Percentiles rank a stretch among this genome's conserved stretches.
Evolutionary conservation across 2,888 invertebrate genomes (phyloP).

Genomic region (Baronia brevicornis): DNA sequence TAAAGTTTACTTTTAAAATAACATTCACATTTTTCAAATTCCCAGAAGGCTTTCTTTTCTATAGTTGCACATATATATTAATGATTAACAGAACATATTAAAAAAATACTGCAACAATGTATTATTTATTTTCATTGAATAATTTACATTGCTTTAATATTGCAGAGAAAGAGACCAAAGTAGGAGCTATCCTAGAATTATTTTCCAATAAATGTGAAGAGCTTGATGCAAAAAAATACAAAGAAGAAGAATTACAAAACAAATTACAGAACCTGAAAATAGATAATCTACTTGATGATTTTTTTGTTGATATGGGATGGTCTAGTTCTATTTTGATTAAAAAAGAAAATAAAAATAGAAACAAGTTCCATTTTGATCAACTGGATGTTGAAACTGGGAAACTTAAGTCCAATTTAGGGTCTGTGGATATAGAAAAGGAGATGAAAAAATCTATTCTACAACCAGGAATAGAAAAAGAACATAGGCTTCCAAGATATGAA

Average conservation of each 20-base stretch:
- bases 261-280: conserved; percentile 51
- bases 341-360: conserved; percentile 36
- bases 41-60: no score
- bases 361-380: conserved; percentile 55
- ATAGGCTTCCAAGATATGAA: conserved; percentile 75
- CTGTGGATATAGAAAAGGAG: conserved; percentile 69
- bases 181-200: conserved; percentile 40
- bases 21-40: no score
- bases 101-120: no score
- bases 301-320: conserved; percentile 63
- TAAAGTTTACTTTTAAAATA: no score
- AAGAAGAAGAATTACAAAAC: conserved; percentile 43
- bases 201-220: conserved; percentile 54
- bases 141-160: no score
- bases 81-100: no score
- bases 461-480: conserved; percentile 80
- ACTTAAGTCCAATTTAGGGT: conserved; percentile 53
- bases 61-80: no score
- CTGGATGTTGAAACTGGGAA: conserved; percentile 53
- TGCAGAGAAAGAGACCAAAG: conserved; percentile 50
- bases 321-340: conserved; percentile 39
- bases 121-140: no score
- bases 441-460: conserved; percentile 78
- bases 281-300: conserved; percentile 48
- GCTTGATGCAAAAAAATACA: conserved; percentile 35